Evolutionary conservation across 2,113 vertebrate genomes (phyloP), one percentile per base, ranked within the genome.

Genomic region (Bagarius yarrelli): DNA sequence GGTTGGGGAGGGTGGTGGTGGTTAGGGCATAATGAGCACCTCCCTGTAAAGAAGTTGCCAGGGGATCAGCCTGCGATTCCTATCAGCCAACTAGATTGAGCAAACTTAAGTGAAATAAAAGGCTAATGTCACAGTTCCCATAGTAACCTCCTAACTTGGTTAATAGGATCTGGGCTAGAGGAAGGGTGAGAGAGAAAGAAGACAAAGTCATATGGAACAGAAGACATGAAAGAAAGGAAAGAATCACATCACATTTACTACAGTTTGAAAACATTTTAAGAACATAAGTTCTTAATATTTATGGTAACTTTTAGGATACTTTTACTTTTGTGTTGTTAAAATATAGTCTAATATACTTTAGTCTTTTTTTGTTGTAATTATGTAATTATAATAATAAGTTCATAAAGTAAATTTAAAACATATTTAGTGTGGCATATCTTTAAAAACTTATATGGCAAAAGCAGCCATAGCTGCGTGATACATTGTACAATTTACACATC

Each of bases 121-220:
- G 69, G 82, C 82, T 87, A 88, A 83, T 84, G 84, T 74, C 83
- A 83, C 83, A 84, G 89, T 90, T 91, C 70, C 92, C 86, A 91
- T 91, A 88, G 90, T 83, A 90, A 93, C 90, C 84, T 73, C 85
- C 83, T 88, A 90, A 92, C 90, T 91, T 90, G 87, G 90, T 90
- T 91, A 89, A 89, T 89, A 89, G 87, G 88, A 90, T 86, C 87
- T 88, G 73, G 82, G 67, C 34, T 50, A 59, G 72, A 70, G 60
- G 77, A 81, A 86, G 87, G 84, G 78, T 27, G 57, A 50, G 59
- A 47, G 34, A n/a, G 34, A 8, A 11, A 64, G 15, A 60, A 77
- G 66, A 50, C 36, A 72, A 72, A 57, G 47, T 34, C 56, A 78
- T 81, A 69, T n/a, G 57, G 16, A 71, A 55, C 16, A 71, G 64